Evolutionary conservation across 2,888 invertebrate genomes (phyloP), one percentile per base, ranked within the genome.

Genomic region (Diogma glabrata): DNA sequence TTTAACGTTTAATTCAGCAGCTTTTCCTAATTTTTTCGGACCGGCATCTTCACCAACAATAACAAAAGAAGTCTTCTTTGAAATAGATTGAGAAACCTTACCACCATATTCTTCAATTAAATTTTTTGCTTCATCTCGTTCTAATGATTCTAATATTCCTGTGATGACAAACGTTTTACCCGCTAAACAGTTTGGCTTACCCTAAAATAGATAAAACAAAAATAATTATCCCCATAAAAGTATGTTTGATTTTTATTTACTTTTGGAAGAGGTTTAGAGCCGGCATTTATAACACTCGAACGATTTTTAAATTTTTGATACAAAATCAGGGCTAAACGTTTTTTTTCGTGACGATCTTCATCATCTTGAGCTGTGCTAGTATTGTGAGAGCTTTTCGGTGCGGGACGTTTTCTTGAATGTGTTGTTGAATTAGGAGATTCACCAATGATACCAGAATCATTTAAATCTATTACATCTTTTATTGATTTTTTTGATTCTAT

Each of bases 41-140:
- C 94, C 95, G 2, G 90, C 76, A 49, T 93, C 88, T 49, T 89
- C 84, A 0, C 95, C 95, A 3, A 84, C 79, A 19, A 95, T 73
- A 2, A 95, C 65, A 66, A 89, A 93, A 58, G 81, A 81, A 57
- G 82, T 86, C 72, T 86, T 87, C 61, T 79, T 82, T 53, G 90
- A 88, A 17, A 94, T 75, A 40, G 75, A 71, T 36, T 74, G 75
- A 54, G 87, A 84, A 2, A 87, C 75, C 62, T 80, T 78, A 1
- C 93, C 95, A 1, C 93, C 91, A 66, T 85, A 85, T 57, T 82
- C 79, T 52, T 78, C 79, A 12, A 94, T 79, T 6, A 90, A 72
- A 1, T 76, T 77, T 28, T 77, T 75, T 4, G 84, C 79, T 60
- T 91, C 90, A 5, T 90, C 87, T 12, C 87, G 75, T 60, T 91